Evolutionary conservation across 2,797 vertebrate species (phyloP), one percentile per base, ranked within the genome.

Genomic region (Acridotheres tristis): DNA sequence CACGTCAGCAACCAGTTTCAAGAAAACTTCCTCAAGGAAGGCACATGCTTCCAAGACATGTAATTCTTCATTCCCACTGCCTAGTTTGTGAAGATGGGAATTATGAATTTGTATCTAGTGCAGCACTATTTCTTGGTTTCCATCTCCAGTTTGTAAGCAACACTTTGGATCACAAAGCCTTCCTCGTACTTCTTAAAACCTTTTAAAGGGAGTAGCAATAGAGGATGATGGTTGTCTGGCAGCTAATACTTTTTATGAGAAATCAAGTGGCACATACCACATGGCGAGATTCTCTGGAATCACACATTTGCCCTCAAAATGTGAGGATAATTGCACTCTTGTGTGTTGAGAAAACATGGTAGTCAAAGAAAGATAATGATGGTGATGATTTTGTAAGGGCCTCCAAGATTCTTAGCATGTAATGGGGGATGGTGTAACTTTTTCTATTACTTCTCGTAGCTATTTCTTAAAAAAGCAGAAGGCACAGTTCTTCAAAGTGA

Each of bases 381-480:
- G 34, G 32, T 57, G 63, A n/a, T 48, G 68, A 57, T 77, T 91
- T 92, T 63, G 9, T 72, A 68, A 75, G n/a, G 47, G 14, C n/a
- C 38, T 88, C 16, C 65, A 45, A 88, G 47, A 42, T 75, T 84
- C 72, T 82, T 80, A 83, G 61, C 81, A 68, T 2, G 0, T 72
- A 73, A 51, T 0, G 0, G 12, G 32, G 34, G 21, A 76, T 71
- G 26, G 61, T 67, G 21, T 55, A 86, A 82, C 34, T 71, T 91
- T 51, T 82, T 66, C 65, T 86, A 34, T 77, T 90, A 42, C 48
- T 86, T 88, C 81, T 81, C 10, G 7, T 86, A 75, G 32, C 66
- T 91, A 22, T 90, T 91, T 93, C 51, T 84, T 88, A 8, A 79
- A 67, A 93, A 90, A 90, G 48, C 83, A 91, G 73, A 90, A 84